Base-by-base conservation (phyloP, 1,140 invertebrate species). In the Leptopilina clavipes region DNA sequence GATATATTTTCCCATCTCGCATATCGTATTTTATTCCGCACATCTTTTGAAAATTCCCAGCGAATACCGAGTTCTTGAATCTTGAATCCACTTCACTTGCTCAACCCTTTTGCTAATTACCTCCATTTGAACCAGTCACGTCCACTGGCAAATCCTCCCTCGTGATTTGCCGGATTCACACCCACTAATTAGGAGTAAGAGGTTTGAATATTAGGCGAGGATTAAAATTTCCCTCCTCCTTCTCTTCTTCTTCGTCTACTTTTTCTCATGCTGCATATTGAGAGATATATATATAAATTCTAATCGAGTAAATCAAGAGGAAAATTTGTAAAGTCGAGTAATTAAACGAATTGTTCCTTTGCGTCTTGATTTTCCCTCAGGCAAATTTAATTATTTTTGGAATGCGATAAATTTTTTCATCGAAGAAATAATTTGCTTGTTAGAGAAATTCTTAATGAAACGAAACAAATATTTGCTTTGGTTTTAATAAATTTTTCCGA, bases 11-110 rank as follows among this genome's bases (percentile, higher is more conserved):
- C n/a, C n/a, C n/a, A n/a, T n/a, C 25, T 31, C 25, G 25, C 25
- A 31, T 31, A 22, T 18, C 25, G 76, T 82, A 71, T 81, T 82
- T 84, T 70, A 76, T 31, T 31, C 25, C 25, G n/a, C n/a, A 31
- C 18, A 19, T 17, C 52, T 54, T 19, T 54, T 54, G 17, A 19
- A n/a, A 54, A 54, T 54, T 19, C 19, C 17, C n/a, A n/a, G n/a
- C 18, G 54, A 11, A 19, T 22, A 22, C 56, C 7, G 44, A 65
- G 59, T 65, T 14, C 59, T 65, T 65, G 22, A 65, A 31, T 65
- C 59, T 65, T 31, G 59, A 31, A 65, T 9, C 59, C 59, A 25
- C 59, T 65, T 12, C 6, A 31, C 12, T n/a, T 65, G 22, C 59
- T 7, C 59, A 40, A 6, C 59, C 59, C 25, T 31, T 31, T 65